Evolutionary conservation across 2,113 vertebrate genomes (phyloP).

Genomic region (Strix uralensis): DNA sequence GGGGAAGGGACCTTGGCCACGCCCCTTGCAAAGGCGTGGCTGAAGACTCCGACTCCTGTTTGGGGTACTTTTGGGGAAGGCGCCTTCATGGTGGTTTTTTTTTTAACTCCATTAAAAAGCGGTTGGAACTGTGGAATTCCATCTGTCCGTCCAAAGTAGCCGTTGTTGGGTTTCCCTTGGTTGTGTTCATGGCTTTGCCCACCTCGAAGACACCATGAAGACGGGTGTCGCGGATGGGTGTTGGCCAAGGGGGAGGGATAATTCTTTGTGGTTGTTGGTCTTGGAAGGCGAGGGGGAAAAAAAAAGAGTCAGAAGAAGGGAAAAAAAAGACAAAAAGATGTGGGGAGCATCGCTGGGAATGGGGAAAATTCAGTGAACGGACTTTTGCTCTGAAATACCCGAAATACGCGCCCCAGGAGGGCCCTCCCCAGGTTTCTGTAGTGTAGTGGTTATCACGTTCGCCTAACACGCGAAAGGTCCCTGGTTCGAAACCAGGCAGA

Average conservation of each 20-base stretch:
- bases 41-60: no score
- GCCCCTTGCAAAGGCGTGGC: background rate
- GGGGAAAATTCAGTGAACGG: accelerated
- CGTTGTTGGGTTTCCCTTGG: background rate
- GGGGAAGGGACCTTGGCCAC: background rate
- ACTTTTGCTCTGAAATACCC: accelerated
- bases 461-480: slow-evolving; percentile 51
- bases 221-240: no score
- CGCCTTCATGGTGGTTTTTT: accelerated
- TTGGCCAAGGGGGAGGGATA: background rate
- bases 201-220: background rate
- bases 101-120: no score
- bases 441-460: slow-evolving; percentile 55
- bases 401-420: accelerated
- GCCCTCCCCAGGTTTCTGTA: accelerated
- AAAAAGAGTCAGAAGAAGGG: background rate
- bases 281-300: background rate
- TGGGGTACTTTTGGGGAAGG: background rate
- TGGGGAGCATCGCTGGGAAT: accelerated
- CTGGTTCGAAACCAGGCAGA: slow-evolving; percentile 24
- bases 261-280: no score
- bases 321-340: accelerated
- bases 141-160: background rate
- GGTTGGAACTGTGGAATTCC: accelerated
- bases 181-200: background rate